phyloP scores from a whole-genome alignment of 2,888 invertebrate genomes.

The Ennomos fuscantarius region DNA sequence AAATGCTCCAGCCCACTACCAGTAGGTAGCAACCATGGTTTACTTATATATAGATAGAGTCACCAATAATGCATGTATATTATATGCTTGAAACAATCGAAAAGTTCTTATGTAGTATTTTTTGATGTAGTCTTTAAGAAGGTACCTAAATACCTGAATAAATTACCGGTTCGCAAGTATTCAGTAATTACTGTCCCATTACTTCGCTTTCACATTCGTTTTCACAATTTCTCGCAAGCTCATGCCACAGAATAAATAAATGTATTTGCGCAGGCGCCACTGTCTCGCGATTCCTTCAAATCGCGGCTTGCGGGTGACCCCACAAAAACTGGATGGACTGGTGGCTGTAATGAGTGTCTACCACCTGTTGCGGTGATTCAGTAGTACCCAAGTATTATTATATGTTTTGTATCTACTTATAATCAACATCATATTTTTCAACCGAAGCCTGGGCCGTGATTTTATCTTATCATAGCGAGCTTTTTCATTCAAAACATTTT shows the following conservation, averaged over 20 bases:
- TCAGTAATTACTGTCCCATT: constrained; percentile 12
- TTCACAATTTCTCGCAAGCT: constrained; percentile 9
- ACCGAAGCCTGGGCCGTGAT: too few species aligned
- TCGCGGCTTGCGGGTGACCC: constrained; percentile 7
- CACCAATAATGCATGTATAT: too few species aligned
- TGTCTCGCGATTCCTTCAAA: constrained; percentile 1
- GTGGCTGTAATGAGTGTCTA: constrained; percentile 3
- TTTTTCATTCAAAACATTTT: too few species aligned
- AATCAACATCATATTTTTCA: too few species aligned
- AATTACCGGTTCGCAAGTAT: constrained; percentile 7
- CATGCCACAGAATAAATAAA: too few species aligned
- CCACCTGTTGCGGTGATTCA: constrained; percentile 13
- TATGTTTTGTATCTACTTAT: too few species aligned
- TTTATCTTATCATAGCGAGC: too few species aligned
- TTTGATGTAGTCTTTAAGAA: neutral
- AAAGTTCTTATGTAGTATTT: too few species aligned
- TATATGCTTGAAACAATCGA: too few species aligned
- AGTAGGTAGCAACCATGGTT: too few species aligned
- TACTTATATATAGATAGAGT: too few species aligned
- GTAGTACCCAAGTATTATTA: neutral
- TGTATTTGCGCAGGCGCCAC: constrained; percentile 8
- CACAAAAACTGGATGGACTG: constrained; percentile 19
- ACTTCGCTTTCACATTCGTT: constrained; percentile 22
- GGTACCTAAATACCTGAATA: neutral
- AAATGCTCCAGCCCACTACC: too few species aligned